Evolutionary conservation across 1,140 invertebrate species (phyloP), one percentile per base, ranked within the genome.

Genomic region (Bombus superbus): DNA sequence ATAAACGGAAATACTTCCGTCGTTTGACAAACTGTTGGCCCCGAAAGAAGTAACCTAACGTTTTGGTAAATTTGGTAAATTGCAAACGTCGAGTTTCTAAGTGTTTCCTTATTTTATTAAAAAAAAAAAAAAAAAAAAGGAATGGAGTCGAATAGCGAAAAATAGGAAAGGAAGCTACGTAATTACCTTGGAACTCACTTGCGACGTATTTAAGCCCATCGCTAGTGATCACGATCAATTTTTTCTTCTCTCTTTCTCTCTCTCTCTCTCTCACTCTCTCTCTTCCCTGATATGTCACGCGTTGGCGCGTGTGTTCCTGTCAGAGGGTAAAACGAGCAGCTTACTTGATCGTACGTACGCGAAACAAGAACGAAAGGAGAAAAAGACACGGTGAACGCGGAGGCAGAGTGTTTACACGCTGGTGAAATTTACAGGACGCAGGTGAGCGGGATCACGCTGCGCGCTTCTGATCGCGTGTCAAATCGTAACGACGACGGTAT

Each of bases 401-500:
- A 40, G 73, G 11, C 35, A 22, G 11, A 40, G 35, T 88, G 78
- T 83, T 82, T 64, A 82, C 64, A 72, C 38, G 22, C 62, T 71
- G 25, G 3, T 62, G 40, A 77, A 57, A 86, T 81, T 59, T 74
- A 72, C 71, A 42, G 15, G 25, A 35, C 18, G n/a, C 81, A 89
- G 78, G 81, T 80, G 69, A 71, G n/a, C 44, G 47, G 25, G 62
- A 66, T 47, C 71, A 71, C 53, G 73, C 35, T 59, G 32, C 59
- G 42, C 47, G 38, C 11, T 32, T 44, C 47, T 32, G 72, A 73
- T 81, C 84, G 47, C 59, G 44, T 59, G 66, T 83, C 76, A 81
- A 89, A 89, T 89, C 84, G 84, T 78, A 85, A 83, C 81, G 87
- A 83, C 81, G 87, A 86, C 84, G 71, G 87, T 87, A 62, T 72